Percentiles rank a stretch among this genome's conserved stretches.
These are phyloP conservation scores for Anthoscopus minutus DNA, from an alignment of 2,113 vertebrate species.

Conservation along the genomic window DNA sequence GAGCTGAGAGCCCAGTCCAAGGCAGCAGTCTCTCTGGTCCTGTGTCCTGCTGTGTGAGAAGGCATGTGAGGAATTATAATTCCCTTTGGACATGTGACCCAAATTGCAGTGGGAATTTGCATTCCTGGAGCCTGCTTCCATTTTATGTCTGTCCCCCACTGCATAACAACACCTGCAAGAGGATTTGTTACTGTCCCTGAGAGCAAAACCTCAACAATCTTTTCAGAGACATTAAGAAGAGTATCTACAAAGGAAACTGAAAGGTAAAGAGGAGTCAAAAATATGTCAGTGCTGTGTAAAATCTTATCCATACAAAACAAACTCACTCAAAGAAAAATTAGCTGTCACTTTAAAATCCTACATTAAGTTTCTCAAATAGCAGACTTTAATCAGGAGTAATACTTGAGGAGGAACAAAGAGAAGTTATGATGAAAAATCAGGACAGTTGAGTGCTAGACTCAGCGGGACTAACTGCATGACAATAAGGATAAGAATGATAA, in stretches of 20 bases:
- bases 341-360: slow-evolving; percentile 45
- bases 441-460: slow-evolving; percentile 36
- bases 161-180: neutral
- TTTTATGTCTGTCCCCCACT: neutral
- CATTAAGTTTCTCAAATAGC: slow-evolving; percentile 4
- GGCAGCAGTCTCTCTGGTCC: neutral
- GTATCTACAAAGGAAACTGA: neutral
- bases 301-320: slow-evolving; percentile 11
- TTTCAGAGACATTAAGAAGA: neutral
- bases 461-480: slow-evolving; percentile 53
- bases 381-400: slow-evolving; percentile 48
- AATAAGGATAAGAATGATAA: slow-evolving; percentile 58
- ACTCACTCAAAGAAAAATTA: slow-evolving; percentile 25
- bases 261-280: neutral
- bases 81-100: slow-evolving; percentile 44
- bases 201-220: neutral
- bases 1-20: neutral
- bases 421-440: slow-evolving; percentile 59
- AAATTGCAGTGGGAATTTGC: slow-evolving; percentile 31
- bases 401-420: slow-evolving; percentile 57
- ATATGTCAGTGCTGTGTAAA: neutral
- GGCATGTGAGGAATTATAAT: slow-evolving; percentile 53
- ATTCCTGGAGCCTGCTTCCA: slow-evolving; percentile 32
- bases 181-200: neutral
- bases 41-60: neutral